Percentiles rank a stretch among this genome's conserved stretches.
phyloP scores from a whole-genome alignment of 2,113 vertebrate species.

The Ardeotis arabs region DNA sequence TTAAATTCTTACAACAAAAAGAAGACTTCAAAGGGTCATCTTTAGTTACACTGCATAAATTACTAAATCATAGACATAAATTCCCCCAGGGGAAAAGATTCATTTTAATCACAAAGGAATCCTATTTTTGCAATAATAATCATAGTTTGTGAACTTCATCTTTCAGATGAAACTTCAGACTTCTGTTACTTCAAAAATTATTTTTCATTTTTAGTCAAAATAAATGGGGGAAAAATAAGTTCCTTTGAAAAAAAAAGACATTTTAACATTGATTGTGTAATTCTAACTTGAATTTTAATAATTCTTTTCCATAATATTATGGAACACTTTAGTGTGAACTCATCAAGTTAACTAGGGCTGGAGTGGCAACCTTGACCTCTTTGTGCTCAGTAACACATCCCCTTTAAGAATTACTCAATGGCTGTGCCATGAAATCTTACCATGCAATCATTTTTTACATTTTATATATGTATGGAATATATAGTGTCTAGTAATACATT shows the following conservation, averaged over 20 bases:
- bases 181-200: background rate
- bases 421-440: background rate
- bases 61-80: background rate
- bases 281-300: background rate
- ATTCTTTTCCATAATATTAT: background rate
- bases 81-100: background rate
- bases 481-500: background rate
- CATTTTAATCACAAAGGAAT: background rate
- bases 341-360: background rate
- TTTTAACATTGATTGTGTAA: background rate
- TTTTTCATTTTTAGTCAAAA: background rate
- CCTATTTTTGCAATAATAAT: background rate
- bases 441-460: background rate
- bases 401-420: background rate
- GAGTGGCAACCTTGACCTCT: background rate
- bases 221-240: background rate
- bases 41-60: background rate
- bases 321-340: background rate
- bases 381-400: background rate
- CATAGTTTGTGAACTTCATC: background rate
- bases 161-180: background rate
- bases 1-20: background rate
- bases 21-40: background rate
- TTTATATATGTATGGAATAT: background rate
- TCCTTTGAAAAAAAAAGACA: background rate